Conservation (phyloP, 2,888 invertebrate species). For the Melinopterus prodromus region DNA sequence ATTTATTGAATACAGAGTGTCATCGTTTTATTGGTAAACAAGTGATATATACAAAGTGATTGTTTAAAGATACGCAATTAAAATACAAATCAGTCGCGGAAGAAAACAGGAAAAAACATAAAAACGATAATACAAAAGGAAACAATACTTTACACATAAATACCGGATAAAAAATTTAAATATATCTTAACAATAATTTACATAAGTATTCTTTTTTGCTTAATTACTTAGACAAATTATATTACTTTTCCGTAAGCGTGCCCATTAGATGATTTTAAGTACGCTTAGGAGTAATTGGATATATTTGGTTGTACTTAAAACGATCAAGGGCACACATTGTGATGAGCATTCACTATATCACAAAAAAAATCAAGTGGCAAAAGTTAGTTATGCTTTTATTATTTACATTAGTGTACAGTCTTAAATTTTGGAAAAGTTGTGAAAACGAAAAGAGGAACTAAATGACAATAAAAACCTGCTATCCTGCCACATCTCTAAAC, state of each 20-base stretch:
- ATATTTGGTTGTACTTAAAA: conserved; percentile 25
- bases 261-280: background rate
- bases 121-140: conserved; percentile 43
- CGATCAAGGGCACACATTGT: conserved; percentile 48
- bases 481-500: conserved; percentile 6
- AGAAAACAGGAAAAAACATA: conserved; percentile 27
- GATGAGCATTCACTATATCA: conserved; percentile 59
- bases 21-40: conserved; percentile 7
- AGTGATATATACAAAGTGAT: conserved; percentile 12
- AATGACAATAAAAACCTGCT: background rate
- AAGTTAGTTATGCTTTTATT: conserved; percentile 18
- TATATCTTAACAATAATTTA: conserved; percentile 4
- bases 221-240: conserved; percentile 9
- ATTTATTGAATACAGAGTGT: background rate
- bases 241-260: conserved; percentile 9
- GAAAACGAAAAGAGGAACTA: conserved; percentile 5
- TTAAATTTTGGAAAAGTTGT: conserved; percentile 7
- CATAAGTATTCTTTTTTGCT: conserved; percentile 13
- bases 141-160: conserved; percentile 38
- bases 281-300: background rate
- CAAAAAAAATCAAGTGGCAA: conserved; percentile 47
- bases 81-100: conserved; percentile 48
- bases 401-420: conserved; percentile 24
- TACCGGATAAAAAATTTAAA: conserved; percentile 24
- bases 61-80: background rate